Percentiles rank a stretch among this genome's conserved stretches.
Conservation (phyloP, 2,113 vertebrate genomes). For the Acanthisitta chloris region DNA sequence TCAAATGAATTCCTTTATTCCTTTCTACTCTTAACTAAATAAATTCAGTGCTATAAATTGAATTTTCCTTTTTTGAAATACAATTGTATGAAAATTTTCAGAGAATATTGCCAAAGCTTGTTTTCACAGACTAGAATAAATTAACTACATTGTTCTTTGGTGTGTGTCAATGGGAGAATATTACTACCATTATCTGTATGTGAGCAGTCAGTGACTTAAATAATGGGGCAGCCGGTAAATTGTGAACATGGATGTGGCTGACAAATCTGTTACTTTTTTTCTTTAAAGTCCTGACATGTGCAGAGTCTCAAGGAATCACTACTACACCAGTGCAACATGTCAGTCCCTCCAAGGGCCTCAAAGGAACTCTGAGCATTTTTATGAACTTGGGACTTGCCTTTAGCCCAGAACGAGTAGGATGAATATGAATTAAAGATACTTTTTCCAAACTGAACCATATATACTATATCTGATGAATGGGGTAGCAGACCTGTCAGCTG, state of each 20-base stretch:
- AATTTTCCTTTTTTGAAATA: background rate
- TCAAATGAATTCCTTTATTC: background rate
- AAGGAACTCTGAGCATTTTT: background rate
- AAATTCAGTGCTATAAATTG: background rate
- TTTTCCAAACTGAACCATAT: background rate
- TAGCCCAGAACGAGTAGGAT: background rate
- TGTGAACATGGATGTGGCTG: background rate
- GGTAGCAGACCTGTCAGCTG: background rate
- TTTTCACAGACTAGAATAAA: background rate
- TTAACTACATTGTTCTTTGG: background rate
- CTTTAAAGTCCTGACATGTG: background rate
- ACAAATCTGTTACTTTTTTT: background rate
- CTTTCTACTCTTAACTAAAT: background rate
- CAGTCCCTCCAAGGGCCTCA: background rate
- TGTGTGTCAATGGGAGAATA: background rate
- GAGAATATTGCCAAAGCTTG: background rate
- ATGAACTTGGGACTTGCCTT: background rate
- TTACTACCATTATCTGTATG: background rate
- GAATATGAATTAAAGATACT: background rate
- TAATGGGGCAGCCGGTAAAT: background rate
- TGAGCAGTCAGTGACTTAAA: background rate
- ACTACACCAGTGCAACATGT: background rate
- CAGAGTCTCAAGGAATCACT: background rate
- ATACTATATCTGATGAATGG: background rate
- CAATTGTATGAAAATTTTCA: background rate